Evolutionary conservation across 2,797 vertebrate genomes (phyloP).

Genomic region (Meriones psammophilus): DNA sequence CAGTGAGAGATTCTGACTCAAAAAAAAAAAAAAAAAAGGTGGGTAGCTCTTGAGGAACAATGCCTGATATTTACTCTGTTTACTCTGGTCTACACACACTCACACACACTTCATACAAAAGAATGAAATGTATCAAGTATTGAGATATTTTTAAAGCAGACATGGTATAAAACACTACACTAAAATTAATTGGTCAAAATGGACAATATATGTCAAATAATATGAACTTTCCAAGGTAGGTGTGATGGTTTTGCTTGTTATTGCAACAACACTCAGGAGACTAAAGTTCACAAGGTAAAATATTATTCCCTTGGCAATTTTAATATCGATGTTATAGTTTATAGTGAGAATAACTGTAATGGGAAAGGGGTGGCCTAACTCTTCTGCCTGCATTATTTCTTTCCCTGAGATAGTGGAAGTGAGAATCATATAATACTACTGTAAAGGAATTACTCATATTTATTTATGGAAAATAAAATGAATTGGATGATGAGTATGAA

Average conservation of each 20-base stretch:
- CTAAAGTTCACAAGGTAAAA: neutral
- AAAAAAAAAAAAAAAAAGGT: neutral
- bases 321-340: neutral
- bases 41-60: neutral
- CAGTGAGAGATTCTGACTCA: neutral
- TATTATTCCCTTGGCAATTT: neutral
- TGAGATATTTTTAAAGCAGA: neutral
- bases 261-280: neutral
- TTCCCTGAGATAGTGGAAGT: neutral
- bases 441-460: slow-evolving; percentile 1
- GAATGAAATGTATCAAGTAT: neutral
- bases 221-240: neutral
- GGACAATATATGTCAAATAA: slow-evolving; percentile 37
- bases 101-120: neutral
- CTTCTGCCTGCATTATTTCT: neutral
- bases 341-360: neutral
- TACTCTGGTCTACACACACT: neutral
- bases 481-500: neutral
- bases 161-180: neutral
- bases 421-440: neutral
- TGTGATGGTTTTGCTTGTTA: neutral
- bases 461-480: slow-evolving; percentile 34
- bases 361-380: neutral
- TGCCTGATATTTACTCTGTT: neutral
- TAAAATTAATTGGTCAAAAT: slow-evolving; percentile 54